A percentile compares a stretch with the other conserved stretches of the same genome.
Evolutionary conservation across 2,888 invertebrate species (phyloP).

Genomic region (Gnatocerus cornutus): DNA sequence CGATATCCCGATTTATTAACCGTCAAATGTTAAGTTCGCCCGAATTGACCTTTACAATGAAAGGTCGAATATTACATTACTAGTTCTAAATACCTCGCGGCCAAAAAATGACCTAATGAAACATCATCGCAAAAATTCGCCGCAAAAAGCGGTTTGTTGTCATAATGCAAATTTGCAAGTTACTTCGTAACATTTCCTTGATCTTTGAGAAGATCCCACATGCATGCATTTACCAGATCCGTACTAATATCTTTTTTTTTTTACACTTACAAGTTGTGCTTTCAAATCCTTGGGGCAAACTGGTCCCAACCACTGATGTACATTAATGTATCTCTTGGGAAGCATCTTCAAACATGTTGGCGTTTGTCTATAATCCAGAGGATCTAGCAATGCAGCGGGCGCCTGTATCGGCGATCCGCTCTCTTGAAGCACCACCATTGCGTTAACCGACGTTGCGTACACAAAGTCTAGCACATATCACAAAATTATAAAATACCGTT

Average conservation of each 20-base stretch:
- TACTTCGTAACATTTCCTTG: slow-evolving; percentile 32
- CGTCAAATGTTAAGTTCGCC: slow-evolving; percentile 42
- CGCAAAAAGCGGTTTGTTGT: slow-evolving; percentile 32
- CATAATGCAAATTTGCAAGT: slow-evolving; percentile 17
- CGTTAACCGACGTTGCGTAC: slow-evolving; percentile 52
- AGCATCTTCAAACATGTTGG: slow-evolving; percentile 91
- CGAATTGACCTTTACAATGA: slow-evolving; percentile 26
- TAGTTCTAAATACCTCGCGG: slow-evolving; percentile 32
- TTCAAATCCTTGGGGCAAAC: slow-evolving; percentile 86
- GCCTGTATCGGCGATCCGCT: slow-evolving; percentile 76
- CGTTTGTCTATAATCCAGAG: slow-evolving; percentile 87
- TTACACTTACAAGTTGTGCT: slow-evolving; percentile 81
- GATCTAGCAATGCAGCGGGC: slow-evolving; percentile 76
- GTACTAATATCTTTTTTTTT: no score
- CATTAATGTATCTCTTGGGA: slow-evolving; percentile 91
- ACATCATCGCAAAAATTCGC: slow-evolving; percentile 26
- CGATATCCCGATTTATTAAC: slow-evolving; percentile 41
- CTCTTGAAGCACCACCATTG: slow-evolving; percentile 82
- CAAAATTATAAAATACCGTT: slow-evolving; percentile 42
- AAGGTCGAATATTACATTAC: slow-evolving; percentile 40
- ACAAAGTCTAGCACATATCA: slow-evolving; percentile 51
- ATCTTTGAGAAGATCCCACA: slow-evolving; percentile 22
- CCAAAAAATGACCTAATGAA: slow-evolving; percentile 37
- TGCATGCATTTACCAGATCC: no score
- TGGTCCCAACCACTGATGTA: slow-evolving; percentile 93